Evolutionary conservation across 1,140 invertebrate genomes (phyloP).

Genomic region (Ruditapes philippinarum): DNA sequence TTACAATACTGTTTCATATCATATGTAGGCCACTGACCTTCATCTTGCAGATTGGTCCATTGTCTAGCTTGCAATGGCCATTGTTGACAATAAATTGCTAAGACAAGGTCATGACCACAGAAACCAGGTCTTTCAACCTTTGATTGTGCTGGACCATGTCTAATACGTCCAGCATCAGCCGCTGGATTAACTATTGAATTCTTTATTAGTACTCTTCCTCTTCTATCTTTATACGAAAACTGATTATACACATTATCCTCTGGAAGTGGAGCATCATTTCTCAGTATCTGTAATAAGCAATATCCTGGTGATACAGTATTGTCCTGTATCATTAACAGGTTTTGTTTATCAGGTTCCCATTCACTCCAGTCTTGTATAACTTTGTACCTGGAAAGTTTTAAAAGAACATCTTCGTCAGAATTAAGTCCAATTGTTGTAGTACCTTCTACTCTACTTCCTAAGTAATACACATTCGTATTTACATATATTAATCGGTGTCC

Average conservation of each 20-base stretch:
- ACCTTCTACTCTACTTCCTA: no score
- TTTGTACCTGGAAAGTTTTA: not conserved
- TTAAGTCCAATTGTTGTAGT: no score
- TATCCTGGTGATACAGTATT: not conserved
- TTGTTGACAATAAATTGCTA: not conserved
- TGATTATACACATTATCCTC: not conserved
- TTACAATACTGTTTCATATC: not conserved
- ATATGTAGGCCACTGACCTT: not conserved
- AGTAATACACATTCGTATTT: no score
- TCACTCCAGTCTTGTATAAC: not conserved
- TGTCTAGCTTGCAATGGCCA: not conserved
- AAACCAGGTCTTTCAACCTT: not conserved
- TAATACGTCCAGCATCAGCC: not conserved
- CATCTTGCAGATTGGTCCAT: not conserved
- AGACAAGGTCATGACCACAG: not conserved
- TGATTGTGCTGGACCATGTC: not conserved
- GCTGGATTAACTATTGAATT: not conserved
- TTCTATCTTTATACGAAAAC: not conserved
- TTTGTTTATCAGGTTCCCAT: not conserved
- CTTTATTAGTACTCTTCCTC: not conserved
- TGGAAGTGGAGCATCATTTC: not conserved
- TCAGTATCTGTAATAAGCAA: not conserved
- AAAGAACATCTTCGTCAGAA: not conserved
- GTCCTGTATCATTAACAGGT: not conserved
- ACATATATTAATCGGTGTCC: no score